Evolutionary conservation across 2,113 vertebrate species (phyloP), one percentile per base, ranked within the genome.

Genomic region (Nyctereutes procyonoides): DNA sequence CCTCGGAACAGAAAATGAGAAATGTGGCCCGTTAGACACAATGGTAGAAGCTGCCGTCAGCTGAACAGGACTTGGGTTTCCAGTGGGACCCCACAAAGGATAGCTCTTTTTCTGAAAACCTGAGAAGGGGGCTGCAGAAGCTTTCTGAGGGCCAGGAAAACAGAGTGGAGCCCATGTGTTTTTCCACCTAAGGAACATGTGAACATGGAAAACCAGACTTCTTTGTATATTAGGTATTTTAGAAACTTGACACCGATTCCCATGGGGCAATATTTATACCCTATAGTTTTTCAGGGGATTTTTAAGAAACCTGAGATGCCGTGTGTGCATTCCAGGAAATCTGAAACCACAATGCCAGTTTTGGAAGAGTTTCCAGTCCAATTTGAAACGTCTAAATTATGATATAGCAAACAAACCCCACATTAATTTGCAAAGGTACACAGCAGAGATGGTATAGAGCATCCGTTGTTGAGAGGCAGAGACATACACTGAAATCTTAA

Each of bases 81-180:
- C 11, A 74, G 0, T 0, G 51, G 77, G 87, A 56, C 32, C 93
- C 32, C 93, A 55, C 12, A 0, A 20, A 62, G 3, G 74, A 24
- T 10, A 28, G 38, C 15, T 67, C 28, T 16, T 71, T 0, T 38
- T 10, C 56, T 28, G 48, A 55, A 73, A 77, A 48, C 38, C 20
- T 22, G 30, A 90, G 13, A 73, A 32, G 38, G 0, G 15, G 63
- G 17, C 82, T 74, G 24, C 32, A 62, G 35, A 76, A 20, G 10
- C 20, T 14, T 79, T 26, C 3, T 0, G 38, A 15, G 30, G 35
- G 19, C 26, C 63, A 51, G 48, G 51, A 76, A 32, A 28, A 53
- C 14, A n/a, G 17, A 56, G 8, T 0, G 56, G 14, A 28, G 11
- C 1, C 28, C 0, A 0, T 35, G 62, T 10, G n/a, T 30, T 38